Evolutionary conservation across 2,113 vertebrate genomes (phyloP).

Genomic region (Cebus imitator): DNA sequence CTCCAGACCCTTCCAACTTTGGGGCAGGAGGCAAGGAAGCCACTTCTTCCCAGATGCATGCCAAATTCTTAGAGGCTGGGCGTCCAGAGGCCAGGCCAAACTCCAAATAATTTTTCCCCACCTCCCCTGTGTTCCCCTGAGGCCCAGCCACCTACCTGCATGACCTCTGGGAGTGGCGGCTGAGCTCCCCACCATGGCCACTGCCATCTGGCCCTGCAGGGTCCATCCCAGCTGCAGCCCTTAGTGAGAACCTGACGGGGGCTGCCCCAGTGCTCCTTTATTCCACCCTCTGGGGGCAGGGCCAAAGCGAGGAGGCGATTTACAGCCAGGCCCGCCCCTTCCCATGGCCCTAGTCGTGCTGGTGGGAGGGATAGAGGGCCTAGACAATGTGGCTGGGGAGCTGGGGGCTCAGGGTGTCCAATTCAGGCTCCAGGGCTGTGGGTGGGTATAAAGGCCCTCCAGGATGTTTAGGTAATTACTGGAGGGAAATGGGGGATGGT

Average conservation of each 20-base stretch:
- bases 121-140: neutral
- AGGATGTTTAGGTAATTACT: neutral
- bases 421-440: neutral
- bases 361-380: too few relatives aligned
- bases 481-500: neutral
- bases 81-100: neutral
- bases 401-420: neutral
- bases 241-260: neutral
- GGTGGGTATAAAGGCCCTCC: neutral
- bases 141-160: neutral
- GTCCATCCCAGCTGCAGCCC: conserved; percentile 22
- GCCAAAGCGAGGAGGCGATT: conserved; percentile 22
- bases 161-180: neutral
- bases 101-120: neutral
- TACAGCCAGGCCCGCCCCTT: neutral
- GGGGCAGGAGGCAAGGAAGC: neutral
- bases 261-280: neutral
- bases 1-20: neutral
- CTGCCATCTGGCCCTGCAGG: too few relatives aligned
- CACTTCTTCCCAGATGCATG: neutral
- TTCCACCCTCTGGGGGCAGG: neutral
- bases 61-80: neutral
- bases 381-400: neutral
- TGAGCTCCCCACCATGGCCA: fast-evolving
- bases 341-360: neutral